Conservation (phyloP, 2,113 vertebrate genomes). For the Silurus meridionalis region DNA sequence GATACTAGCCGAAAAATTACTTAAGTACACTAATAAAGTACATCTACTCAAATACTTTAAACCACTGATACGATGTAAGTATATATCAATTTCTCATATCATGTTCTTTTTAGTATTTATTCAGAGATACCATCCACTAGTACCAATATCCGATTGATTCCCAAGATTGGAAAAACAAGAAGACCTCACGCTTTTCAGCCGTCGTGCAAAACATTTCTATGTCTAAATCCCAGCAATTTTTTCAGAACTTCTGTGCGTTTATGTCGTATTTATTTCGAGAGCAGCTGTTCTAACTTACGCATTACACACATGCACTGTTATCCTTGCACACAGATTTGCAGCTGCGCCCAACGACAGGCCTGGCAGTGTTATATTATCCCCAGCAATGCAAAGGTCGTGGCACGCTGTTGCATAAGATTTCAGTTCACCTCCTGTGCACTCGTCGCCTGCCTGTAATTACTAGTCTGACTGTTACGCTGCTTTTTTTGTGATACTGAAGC, state of each 20-base stretch:
- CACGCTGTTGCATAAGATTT: conserved; percentile 1
- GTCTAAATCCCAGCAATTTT: neutral
- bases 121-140: neutral
- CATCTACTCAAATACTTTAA: too few relatives aligned
- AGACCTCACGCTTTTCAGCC: too few relatives aligned
- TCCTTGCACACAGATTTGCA: neutral
- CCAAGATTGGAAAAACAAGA: too few relatives aligned
- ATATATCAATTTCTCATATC: too few relatives aligned
- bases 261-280: neutral
- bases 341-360: neutral
- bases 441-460: neutral
- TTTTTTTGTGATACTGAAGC: neutral
- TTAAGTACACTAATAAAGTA: too few relatives aligned
- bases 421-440: neutral
- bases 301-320: neutral
- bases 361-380: neutral
- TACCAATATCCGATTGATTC: too few relatives aligned
- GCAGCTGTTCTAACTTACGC: too few relatives aligned
- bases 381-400: neutral
- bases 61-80: too few relatives aligned
- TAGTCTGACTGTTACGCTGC: neutral
- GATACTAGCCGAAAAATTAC: too few relatives aligned
- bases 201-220: neutral
- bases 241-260: neutral
- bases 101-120: neutral